phyloP scores from a whole-genome alignment of 2,113 vertebrate species.

The Phoenicopterus ruber region DNA sequence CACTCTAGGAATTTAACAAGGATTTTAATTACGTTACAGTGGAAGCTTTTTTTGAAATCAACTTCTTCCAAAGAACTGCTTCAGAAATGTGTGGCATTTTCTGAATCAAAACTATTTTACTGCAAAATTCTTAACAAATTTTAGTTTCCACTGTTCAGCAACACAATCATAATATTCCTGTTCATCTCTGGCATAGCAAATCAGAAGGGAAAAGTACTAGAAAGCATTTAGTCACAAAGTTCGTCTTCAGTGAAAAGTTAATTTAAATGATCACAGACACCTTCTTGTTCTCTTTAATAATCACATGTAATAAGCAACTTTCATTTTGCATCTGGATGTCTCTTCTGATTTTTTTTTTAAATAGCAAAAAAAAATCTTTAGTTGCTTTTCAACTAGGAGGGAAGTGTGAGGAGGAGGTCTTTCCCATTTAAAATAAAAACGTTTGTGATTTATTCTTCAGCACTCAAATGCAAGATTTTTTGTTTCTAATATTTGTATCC shows the following conservation, averaged over 20 bases:
- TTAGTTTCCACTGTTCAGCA: not conserved
- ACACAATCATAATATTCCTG: not conserved
- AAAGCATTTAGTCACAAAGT: not conserved
- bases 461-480: not conserved
- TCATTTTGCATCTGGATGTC: not conserved
- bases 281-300: not conserved
- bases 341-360: not conserved
- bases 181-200: not conserved
- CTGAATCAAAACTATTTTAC: not conserved
- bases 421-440: not conserved
- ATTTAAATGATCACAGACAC: not conserved
- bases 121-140: not conserved
- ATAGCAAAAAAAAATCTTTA: not conserved
- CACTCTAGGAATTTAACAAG: not conserved
- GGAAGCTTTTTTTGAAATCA: not conserved
- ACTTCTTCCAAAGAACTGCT: not conserved
- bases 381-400: not conserved
- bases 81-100: not conserved
- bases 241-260: not conserved
- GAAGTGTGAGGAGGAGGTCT: not conserved
- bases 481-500: not conserved
- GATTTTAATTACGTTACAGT: not conserved
- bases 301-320: not conserved
- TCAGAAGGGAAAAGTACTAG: not conserved
- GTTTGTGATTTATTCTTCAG: not conserved